A percentile compares a stretch with the other conserved stretches of the same genome.
These are phyloP conservation scores for Heterohyrax brucei DNA, from an alignment of 2,797 vertebrate species.

Conservation along the genomic window DNA sequence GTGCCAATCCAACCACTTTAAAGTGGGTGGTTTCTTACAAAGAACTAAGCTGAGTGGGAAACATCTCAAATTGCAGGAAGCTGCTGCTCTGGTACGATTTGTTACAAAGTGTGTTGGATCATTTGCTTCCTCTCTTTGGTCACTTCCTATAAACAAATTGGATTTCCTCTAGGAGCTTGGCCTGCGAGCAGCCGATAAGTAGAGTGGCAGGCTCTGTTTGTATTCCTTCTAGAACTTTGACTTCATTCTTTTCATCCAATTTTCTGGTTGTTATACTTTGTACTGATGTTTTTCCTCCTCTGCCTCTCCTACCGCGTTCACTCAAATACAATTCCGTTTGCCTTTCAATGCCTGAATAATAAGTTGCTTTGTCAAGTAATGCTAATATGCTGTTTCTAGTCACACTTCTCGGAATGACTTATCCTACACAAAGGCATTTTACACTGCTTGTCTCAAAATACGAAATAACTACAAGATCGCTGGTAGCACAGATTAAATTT, in stretches of 20 bases:
- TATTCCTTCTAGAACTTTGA: conserved; percentile 65
- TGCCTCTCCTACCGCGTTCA: conserved; percentile 54
- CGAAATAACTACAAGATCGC: conserved; percentile 36
- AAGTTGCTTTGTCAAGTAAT: conserved; percentile 63
- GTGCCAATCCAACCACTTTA: neutral
- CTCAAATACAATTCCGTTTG: conserved; percentile 55
- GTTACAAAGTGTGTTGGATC: neutral
- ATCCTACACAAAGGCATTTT: conserved; percentile 20
- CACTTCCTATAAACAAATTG: conserved; percentile 77
- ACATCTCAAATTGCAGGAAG: conserved; percentile 40
- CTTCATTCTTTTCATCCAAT: conserved; percentile 75
- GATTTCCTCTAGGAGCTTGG: conserved; percentile 70
- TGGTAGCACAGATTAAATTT: neutral
- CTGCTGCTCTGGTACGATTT: neutral
- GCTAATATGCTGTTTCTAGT: conserved; percentile 60
- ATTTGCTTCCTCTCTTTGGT: conserved; percentile 68
- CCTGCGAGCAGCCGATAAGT: conserved; percentile 75
- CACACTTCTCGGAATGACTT: conserved; percentile 42
- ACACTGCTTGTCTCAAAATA: conserved; percentile 11
- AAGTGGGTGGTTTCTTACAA: conserved; percentile 36
- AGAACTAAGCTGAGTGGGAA: conserved; percentile 13
- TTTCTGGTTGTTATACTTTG: conserved; percentile 65
- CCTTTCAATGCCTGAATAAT: conserved; percentile 64
- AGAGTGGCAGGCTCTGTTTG: neutral
- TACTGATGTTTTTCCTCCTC: conserved; percentile 51